Evolutionary conservation across 2,888 invertebrate species (phyloP).

Genomic region (Morinoia aosen): DNA sequence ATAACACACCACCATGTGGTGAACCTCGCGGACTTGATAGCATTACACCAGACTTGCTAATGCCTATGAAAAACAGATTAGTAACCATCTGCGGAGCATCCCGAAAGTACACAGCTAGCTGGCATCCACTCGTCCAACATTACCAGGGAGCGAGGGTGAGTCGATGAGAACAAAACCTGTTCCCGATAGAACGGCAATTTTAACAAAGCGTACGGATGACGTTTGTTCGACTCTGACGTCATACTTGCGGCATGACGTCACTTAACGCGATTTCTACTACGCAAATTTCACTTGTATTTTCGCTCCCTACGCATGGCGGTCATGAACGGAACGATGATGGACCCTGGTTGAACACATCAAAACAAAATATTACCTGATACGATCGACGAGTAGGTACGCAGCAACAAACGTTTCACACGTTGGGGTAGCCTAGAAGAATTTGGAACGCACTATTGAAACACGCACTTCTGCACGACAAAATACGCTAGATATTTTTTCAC

Average conservation of each 20-base stretch:
- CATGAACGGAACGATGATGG: not conserved
- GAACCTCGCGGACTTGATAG: too few relatives aligned
- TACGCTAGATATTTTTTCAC: not conserved
- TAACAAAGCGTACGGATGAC: not conserved
- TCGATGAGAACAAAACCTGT: not conserved
- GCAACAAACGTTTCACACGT: conserved; percentile 28
- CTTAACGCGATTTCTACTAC: not conserved
- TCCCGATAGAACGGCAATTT: not conserved
- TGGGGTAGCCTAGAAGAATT: not conserved
- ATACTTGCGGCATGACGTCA: not conserved
- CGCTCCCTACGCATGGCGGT: not conserved
- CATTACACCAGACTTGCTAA: too few relatives aligned
- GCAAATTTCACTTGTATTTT: not conserved
- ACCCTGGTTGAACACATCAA: not conserved
- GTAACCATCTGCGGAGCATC: too few relatives aligned
- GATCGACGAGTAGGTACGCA: not conserved
- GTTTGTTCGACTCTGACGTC: conserved; percentile 3
- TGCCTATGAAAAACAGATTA: too few relatives aligned
- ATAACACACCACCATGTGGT: too few relatives aligned
- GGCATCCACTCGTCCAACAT: not conserved
- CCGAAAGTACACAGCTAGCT: too few relatives aligned
- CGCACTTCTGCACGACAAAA: not conserved
- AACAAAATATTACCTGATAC: not conserved
- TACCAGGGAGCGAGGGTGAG: not conserved
- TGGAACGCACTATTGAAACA: not conserved